These are phyloP conservation scores for Cerastoderma edule DNA, from an alignment of 2,888 invertebrate genomes.

Conservation along the genomic window DNA sequence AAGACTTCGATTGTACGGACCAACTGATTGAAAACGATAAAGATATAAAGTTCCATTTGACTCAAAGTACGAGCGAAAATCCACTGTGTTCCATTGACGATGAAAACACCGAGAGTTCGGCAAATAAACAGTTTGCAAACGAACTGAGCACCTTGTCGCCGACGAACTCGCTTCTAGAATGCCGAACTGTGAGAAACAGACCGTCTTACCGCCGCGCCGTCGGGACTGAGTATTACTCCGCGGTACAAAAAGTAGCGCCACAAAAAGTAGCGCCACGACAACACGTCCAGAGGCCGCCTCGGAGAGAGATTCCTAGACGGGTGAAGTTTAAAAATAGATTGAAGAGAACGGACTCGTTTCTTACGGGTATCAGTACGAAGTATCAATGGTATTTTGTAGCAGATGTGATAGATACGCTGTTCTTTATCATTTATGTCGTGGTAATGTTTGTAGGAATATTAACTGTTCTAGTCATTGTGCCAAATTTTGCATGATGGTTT, in stretches of 20 bases:
- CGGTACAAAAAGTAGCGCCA: constrained; percentile 18
- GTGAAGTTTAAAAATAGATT: constrained; percentile 12
- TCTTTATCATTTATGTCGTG: constrained; percentile 75
- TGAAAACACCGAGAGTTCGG: constrained; percentile 20
- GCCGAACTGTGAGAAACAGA: constrained; percentile 37
- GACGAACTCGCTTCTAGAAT: constrained; percentile 3
- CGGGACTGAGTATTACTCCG: constrained; percentile 16
- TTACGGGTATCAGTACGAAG: constrained; percentile 55
- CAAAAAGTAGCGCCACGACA: no score
- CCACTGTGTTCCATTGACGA: constrained; percentile 26
- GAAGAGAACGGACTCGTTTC: constrained; percentile 7
- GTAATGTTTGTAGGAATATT: constrained; percentile 74
- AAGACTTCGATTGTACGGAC: constrained; percentile 24
- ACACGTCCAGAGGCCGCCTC: no score
- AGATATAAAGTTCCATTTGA: not conserved
- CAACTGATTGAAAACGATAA: constrained; percentile 13
- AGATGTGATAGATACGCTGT: constrained; percentile 76
- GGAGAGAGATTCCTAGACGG: not conserved
- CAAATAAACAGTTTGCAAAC: not conserved
- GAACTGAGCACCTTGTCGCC: not conserved
- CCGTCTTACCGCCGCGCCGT: constrained; percentile 56
- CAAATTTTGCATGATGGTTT: constrained; percentile 48
- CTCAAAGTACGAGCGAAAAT: constrained; percentile 23
- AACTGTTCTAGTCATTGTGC: constrained; percentile 69
- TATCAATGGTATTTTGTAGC: constrained; percentile 79